Percentiles rank a stretch among this genome's conserved stretches.
Evolutionary conservation across 2,113 vertebrate genomes (phyloP).

Genomic region (Solenodon paradoxus): DNA sequence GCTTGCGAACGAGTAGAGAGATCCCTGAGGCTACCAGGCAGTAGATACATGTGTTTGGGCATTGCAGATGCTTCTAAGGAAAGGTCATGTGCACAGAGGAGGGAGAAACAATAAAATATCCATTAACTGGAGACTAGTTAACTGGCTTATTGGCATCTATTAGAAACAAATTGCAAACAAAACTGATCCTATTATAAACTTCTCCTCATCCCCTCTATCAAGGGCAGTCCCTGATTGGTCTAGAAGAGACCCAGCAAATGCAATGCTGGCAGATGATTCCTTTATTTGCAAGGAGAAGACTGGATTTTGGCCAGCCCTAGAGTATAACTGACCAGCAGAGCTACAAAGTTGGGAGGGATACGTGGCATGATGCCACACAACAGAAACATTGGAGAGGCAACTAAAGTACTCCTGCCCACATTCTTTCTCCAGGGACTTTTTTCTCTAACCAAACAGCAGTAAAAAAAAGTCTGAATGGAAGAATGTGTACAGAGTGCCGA

Average conservation of each 20-base stretch:
- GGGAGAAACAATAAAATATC: constrained; percentile 96
- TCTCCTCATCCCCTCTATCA: constrained; percentile 82
- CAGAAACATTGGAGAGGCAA: constrained; percentile 66
- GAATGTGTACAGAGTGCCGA: constrained; percentile 83
- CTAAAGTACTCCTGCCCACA: constrained; percentile 76
- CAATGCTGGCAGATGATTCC: constrained; percentile 74
- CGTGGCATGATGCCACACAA: constrained; percentile 13
- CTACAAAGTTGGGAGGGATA: constrained; percentile 63
- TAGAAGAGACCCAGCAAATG: constrained; percentile 76
- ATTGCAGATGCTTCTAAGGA: constrained; percentile 88
- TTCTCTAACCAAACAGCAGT: constrained; percentile 86
- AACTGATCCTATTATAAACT: constrained; percentile 93
- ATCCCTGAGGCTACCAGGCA: constrained; percentile 76
- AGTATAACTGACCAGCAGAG: constrained; percentile 72
- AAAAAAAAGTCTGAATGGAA: constrained; percentile 86
- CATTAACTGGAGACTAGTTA: constrained; percentile 97
- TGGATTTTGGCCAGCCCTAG: constrained; percentile 75
- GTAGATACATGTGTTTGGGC: constrained; percentile 90
- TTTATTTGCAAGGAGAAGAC: constrained; percentile 80
- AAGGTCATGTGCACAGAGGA: constrained; percentile 92
- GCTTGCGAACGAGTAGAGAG: constrained; percentile 75
- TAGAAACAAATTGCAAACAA: constrained; percentile 97
- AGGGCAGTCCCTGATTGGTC: constrained; percentile 80
- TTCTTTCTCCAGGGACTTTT: constrained; percentile 80
- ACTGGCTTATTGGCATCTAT: constrained; percentile 95